Evolutionary conservation across 2,113 vertebrate genomes (phyloP), one percentile per base, ranked within the genome.

Genomic region (Dicrurus megarhynchus): DNA sequence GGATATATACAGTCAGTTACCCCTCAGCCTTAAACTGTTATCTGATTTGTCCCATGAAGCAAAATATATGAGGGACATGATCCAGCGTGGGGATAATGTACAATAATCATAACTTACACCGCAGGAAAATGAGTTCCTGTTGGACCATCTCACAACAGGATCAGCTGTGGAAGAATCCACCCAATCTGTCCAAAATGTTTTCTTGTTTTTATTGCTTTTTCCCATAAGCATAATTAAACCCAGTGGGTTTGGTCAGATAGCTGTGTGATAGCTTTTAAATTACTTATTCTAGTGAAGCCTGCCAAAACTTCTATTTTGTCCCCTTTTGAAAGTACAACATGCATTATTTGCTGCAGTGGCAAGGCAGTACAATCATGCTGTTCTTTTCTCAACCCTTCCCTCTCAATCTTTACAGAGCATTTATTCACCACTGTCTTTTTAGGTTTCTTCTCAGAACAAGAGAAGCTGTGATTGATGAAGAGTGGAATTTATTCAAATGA

Each of bases 11-110:
- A 90, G 60, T 42, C 93, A 96, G 88, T 41, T 80, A 90, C 82
- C 87, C 70, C 93, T 94, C 93, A 88, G 93, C 93, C 85, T 78
- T 96, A 96, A 97, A 92, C 92, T 92, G 64, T 84, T 96, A 75
- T 78, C 92, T 81, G 93, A 88, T 96, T 95, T 97, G 90, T 97
- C 93, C 92, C 95, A 90, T 96, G 96, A 97, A 96, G 92, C 60
- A 84, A 84, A 96, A 96, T 94, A 84, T 84, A 95, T 82, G 88
- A 92, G 95, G 60, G 60, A 95, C 96, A 89, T 24, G 88, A 88
- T 93, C 61, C 73, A 90, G 90, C 8, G 26, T 26, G 86, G 93
- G 86, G 80, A 93, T 93, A 96, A 97, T 79, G 86, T n/a, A 94
- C 90, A 92, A 93, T 93, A 89, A 97, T 90, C 86, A 84, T 84